Evolutionary conservation across 1,140 invertebrate genomes (phyloP).

Genomic region (Atta colombica): DNA sequence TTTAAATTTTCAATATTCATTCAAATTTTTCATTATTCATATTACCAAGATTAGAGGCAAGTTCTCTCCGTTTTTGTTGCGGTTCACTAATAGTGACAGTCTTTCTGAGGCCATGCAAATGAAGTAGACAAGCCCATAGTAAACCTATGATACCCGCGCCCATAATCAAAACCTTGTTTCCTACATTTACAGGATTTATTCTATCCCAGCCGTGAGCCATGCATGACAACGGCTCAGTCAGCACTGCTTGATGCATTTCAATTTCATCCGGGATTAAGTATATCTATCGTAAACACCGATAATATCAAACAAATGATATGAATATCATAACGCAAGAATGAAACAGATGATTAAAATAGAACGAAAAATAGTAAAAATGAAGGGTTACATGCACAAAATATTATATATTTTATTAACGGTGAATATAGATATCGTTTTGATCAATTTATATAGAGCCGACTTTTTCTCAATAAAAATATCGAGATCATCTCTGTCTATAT

Average conservation of each 20-base stretch:
- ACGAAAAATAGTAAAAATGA: not conserved
- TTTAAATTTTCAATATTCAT: not conserved
- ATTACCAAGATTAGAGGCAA: constrained; percentile 88
- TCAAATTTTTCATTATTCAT: not conserved
- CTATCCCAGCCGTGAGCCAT: constrained; percentile 90
- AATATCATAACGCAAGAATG: not conserved
- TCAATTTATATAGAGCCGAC: not conserved
- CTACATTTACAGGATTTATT: constrained; percentile 88
- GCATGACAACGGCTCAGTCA: constrained; percentile 90
- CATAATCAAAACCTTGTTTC: constrained; percentile 88
- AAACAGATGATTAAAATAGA: not conserved
- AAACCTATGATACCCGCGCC: constrained; percentile 91
- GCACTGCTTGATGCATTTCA: constrained; percentile 85
- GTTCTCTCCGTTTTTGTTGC: constrained; percentile 86
- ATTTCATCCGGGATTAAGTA: constrained; percentile 79
- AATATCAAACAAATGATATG: not conserved
- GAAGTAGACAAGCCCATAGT: constrained; percentile 89
- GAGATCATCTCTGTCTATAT: not conserved
- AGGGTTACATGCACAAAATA: not conserved
- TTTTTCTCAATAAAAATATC: constrained; percentile 7
- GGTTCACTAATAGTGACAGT: constrained; percentile 89
- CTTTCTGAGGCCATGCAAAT: constrained; percentile 89
- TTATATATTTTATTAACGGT: not conserved
- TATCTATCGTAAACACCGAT: constrained; percentile 70
- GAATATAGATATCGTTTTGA: not conserved